Evolutionary conservation across 2,113 vertebrate species (phyloP).

Genomic region (Cettia cetti): DNA sequence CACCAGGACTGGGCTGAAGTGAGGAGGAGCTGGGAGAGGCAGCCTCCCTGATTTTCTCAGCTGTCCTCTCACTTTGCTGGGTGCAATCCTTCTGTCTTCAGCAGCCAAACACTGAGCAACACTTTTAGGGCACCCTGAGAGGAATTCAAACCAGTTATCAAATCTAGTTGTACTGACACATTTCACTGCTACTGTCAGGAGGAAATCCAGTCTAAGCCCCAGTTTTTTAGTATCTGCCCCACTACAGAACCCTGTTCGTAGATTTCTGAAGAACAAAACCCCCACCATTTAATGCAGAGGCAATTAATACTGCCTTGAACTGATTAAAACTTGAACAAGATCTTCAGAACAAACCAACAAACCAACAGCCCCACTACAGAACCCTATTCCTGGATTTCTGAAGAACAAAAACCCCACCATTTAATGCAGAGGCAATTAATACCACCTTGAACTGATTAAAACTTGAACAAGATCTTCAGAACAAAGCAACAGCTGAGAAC

Average conservation of each 20-base stretch:
- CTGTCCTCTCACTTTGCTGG: background rate
- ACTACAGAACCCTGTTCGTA: background rate
- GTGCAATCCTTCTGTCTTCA: background rate
- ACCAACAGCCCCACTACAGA: background rate
- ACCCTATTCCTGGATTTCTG: background rate
- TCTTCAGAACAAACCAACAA: background rate
- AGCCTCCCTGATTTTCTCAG: background rate
- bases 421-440: background rate
- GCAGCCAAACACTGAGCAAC: accelerated
- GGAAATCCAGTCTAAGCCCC: background rate
- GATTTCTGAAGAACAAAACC: background rate
- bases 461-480: background rate
- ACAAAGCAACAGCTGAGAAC: background rate
- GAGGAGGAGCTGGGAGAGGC: background rate
- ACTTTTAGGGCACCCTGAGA: background rate
- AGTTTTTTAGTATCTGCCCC: background rate
- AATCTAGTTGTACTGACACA: background rate
- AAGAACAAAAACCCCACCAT: background rate
- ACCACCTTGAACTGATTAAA: background rate
- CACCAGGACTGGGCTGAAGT: background rate
- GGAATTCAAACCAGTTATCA: background rate
- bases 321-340: background rate
- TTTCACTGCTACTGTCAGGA: background rate
- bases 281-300: background rate
- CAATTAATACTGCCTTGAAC: background rate